These are phyloP conservation scores for Dasyprocta punctata DNA, from an alignment of 2,113 vertebrate species.

Conservation along the genomic window DNA sequence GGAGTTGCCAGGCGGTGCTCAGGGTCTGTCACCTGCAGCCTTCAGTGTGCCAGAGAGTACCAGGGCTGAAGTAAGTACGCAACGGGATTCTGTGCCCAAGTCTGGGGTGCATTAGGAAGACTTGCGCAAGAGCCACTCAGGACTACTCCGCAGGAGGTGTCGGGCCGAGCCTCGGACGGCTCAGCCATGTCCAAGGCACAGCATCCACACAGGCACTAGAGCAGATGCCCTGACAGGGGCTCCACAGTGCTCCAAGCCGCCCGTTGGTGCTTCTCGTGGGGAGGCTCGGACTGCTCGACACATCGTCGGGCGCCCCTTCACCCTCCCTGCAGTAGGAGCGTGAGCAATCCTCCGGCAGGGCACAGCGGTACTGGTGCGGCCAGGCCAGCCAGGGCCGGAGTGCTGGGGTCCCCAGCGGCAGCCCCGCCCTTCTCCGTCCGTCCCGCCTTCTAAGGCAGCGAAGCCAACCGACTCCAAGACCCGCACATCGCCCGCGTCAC, in stretches of 20 bases:
- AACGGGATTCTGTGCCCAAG: background rate
- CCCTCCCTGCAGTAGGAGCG: background rate
- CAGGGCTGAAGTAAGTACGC: rapidly evolving
- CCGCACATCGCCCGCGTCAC: background rate
- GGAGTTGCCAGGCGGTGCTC: rapidly evolving
- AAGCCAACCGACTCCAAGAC: constrained; percentile 12
- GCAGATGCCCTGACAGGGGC: background rate
- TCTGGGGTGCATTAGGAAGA: background rate
- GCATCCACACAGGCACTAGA: too few species aligned
- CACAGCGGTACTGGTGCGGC: background rate
- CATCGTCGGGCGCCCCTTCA: background rate
- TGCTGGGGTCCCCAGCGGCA: background rate
- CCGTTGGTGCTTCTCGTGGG: background rate
- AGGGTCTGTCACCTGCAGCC: rapidly evolving
- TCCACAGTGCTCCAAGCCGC: rapidly evolving
- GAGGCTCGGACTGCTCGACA: background rate
- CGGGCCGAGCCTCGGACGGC: too few species aligned
- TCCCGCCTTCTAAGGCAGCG: background rate
- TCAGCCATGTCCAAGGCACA: background rate
- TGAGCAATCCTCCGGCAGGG: background rate
- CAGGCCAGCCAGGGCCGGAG: rapidly evolving
- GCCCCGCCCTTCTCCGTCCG: background rate
- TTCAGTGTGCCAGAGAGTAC: background rate
- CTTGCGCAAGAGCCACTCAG: rapidly evolving
- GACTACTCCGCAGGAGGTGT: background rate